Evolutionary conservation across 2,797 vertebrate genomes (phyloP), one percentile per base, ranked within the genome.

Genomic region (Bradypus variegatus): DNA sequence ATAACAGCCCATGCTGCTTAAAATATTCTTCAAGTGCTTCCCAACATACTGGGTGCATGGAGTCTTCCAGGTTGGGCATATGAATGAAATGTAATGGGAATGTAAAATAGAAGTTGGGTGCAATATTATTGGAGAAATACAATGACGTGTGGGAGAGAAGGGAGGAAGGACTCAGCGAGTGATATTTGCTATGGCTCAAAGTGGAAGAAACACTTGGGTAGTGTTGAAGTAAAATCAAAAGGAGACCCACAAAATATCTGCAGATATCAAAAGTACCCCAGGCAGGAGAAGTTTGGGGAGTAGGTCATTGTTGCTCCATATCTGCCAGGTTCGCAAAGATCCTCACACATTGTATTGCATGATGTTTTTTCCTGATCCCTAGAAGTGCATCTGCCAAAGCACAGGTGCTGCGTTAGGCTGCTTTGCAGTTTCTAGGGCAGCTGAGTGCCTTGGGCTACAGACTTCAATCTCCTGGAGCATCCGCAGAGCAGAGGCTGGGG

Each of bases 321-420:
- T 29, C 77, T 60, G 67, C 69, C 84, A 69, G 62, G 67, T 8
- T 62, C 12, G 6, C 53, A 87, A 14, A 45, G 33, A 2, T 92
- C 58, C 25, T 6, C 16, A n/a, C 55, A 18, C 4, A 1, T 18
- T n/a, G 6, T 19, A 33, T n/a, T 58, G 41, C 38, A 16, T 29
- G 53, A 67, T 29, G 8, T n/a, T 18, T 31, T 65, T 50, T 2
- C 13, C 36, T 36, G 58, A 72, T 90, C 67, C 50, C 31, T 91
- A 69, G 89, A 94, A 80, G n/a, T 18, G 60, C 50, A 65, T 86
- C 82, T 91, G 45, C 90, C 89, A 81, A 86, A 89, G 64, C 50
- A 48, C 58, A 69, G 36, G 82, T 38, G 36, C 19, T 14, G 11
- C 10, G 3, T 64, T 88, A 18, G 65, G 62, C 19, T 41, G 75